Evolutionary conservation across 2,797 vertebrate species (phyloP).

Genomic region (Falco concolor): DNA sequence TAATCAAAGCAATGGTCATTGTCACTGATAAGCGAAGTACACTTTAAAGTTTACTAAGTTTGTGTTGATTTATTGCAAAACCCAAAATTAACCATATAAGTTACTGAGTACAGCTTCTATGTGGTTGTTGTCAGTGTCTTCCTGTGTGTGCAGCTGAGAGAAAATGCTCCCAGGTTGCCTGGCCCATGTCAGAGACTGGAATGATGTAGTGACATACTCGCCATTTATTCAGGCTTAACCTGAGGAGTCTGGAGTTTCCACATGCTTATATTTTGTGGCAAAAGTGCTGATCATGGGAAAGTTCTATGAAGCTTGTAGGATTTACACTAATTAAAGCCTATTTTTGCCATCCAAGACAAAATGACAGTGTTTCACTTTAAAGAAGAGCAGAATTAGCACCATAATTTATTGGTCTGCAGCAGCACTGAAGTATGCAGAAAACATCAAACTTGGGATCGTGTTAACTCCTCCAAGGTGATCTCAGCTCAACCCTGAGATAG

Average conservation of each 20-base stretch:
- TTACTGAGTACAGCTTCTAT: neutral
- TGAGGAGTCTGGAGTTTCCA: neutral
- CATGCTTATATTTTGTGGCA: neutral
- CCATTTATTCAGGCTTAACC: neutral
- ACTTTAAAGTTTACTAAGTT: neutral
- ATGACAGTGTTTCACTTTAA: neutral
- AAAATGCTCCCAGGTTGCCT: neutral
- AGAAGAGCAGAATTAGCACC: neutral
- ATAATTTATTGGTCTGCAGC: neutral
- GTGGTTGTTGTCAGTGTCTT: neutral
- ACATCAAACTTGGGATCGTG: neutral
- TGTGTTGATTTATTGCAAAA: neutral
- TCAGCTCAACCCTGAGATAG: neutral
- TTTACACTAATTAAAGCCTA: neutral
- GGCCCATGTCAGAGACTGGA: neutral
- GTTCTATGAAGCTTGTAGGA: neutral
- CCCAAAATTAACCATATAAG: rapidly evolving
- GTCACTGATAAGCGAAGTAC: neutral
- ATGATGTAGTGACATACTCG: neutral
- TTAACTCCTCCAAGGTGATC: neutral
- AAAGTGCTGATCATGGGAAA: neutral
- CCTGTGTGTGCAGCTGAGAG: neutral
- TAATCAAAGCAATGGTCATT: neutral
- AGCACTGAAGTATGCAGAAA: neutral
- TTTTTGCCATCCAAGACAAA: neutral